phyloP scores from a whole-genome alignment of 2,113 vertebrate genomes.

The Tylochromis polylepis region DNA sequence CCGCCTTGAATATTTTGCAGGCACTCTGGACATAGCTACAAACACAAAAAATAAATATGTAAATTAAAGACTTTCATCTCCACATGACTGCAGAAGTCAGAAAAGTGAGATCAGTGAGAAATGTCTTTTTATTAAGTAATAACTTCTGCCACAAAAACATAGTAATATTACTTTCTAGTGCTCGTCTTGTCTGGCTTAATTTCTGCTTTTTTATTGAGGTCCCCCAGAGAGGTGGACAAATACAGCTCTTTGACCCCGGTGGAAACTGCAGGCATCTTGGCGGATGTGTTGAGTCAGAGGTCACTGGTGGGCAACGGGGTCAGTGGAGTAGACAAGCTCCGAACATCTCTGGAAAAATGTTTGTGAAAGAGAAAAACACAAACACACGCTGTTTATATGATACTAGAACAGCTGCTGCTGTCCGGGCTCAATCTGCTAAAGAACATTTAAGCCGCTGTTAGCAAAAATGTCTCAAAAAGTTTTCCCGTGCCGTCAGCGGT shows the following conservation, averaged over 20 bases:
- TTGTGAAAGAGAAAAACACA: background rate
- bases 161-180: slow-evolving; percentile 76
- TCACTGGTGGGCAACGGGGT: slow-evolving; percentile 16
- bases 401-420: background rate
- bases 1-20: slow-evolving; percentile 93
- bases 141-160: background rate
- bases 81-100: background rate
- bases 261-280: slow-evolving; percentile 93
- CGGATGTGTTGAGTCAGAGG: slow-evolving; percentile 26
- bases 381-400: background rate
- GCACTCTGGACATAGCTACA: slow-evolving; percentile 92
- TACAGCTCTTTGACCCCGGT: slow-evolving; percentile 90
- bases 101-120: background rate
- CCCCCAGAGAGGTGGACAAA: slow-evolving; percentile 88
- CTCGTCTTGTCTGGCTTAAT: slow-evolving; percentile 88
- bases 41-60: background rate
- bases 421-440: background rate
- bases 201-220: slow-evolving; percentile 95
- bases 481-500: background rate
- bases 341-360: slow-evolving; percentile 51
- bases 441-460: background rate
- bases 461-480: background rate
- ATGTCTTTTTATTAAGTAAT: background rate
- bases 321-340: slow-evolving; percentile 35
- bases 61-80: background rate